A percentile compares a stretch with the other conserved stretches of the same genome.
Conservation (phyloP, 2,888 invertebrate genomes). For the Eupithecia dodoneata region DNA sequence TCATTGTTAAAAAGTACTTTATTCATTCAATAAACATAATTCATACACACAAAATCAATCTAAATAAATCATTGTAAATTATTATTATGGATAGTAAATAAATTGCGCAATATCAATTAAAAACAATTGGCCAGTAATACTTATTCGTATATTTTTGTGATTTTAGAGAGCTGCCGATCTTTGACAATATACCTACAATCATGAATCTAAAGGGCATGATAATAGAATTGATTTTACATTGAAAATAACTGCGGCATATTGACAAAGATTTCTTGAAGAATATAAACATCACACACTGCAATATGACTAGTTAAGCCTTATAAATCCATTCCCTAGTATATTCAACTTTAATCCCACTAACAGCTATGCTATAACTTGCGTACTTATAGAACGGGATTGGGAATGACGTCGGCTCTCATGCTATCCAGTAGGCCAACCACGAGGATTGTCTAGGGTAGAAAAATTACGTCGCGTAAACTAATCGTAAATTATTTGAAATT, state of each 20-base stretch:
- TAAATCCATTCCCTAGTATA: slow-evolving; percentile 13
- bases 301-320: slow-evolving; percentile 39
- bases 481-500: too few relatives aligned
- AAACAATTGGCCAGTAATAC: not conserved
- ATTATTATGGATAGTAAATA: slow-evolving; percentile 18
- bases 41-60: slow-evolving; percentile 47
- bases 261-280: slow-evolving; percentile 12
- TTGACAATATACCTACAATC: slow-evolving; percentile 24
- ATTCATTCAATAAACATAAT: slow-evolving; percentile 50
- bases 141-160: slow-evolving; percentile 28
- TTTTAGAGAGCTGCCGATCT: slow-evolving; percentile 36
- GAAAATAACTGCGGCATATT: not conserved
- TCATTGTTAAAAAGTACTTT: slow-evolving; percentile 37
- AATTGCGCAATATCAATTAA: slow-evolving; percentile 19
- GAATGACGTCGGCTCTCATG: not conserved
- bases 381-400: not conserved
- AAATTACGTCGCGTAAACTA: too few relatives aligned
- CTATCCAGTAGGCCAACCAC: too few relatives aligned
- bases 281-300: slow-evolving; percentile 18
- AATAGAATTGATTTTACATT: not conserved
- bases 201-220: not conserved
- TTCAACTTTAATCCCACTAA: slow-evolving; percentile 24
- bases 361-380: slow-evolving; percentile 24
- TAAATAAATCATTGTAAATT: slow-evolving; percentile 40
- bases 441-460: too few relatives aligned